Evolutionary conservation across 2,797 vertebrate species (phyloP), one percentile per base, ranked within the genome.

Genomic region (Acanthurus tractus): DNA sequence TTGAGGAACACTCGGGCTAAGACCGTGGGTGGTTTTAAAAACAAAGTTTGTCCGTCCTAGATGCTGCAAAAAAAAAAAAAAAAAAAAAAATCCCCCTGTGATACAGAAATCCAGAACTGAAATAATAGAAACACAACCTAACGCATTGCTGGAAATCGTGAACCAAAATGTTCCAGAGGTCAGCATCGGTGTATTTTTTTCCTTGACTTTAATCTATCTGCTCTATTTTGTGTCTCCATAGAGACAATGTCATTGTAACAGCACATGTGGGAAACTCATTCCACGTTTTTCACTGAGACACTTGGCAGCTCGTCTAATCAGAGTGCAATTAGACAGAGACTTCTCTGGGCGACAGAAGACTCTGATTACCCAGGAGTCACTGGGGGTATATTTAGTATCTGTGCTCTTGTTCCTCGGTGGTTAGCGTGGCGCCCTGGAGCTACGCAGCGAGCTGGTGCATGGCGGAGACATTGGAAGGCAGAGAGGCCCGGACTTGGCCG

Each of bases 291-390:
- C 78, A 82, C 73, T 64, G 70, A 78, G 82, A 89, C 79, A 83
- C 90, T 90, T 91, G 92, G 91, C 91, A 89, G 89, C 84, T 80
- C 72, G 76, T 92, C 93, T 94, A 94, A 94, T 95, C 94, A 94
- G 91, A 90, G 91, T 86, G 92, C 93, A 95, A 95, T 95, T 95
- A 95, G 92, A 94, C 73, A 6, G 86, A 88, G 90, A 89, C 89
- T 92, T 94, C 93, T 94, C 90, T 92, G 91, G 93, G 92, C 87
- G 86, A 92, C 84, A 83, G 88, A 90, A 86, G 83, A 89, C 91
- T 92, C 75, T 94, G 93, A 95, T 95, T 95, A 95, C 95, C 95
- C 94, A 94, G 87, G 95, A 95, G 95, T 92, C 92, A 91, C 80
- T 58, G 83, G 87, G 87, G 89, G 85, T 95, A 95, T 94, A 94